Evolutionary conservation across 2,888 invertebrate species (phyloP).

Genomic region (Trichacis sp.): DNA sequence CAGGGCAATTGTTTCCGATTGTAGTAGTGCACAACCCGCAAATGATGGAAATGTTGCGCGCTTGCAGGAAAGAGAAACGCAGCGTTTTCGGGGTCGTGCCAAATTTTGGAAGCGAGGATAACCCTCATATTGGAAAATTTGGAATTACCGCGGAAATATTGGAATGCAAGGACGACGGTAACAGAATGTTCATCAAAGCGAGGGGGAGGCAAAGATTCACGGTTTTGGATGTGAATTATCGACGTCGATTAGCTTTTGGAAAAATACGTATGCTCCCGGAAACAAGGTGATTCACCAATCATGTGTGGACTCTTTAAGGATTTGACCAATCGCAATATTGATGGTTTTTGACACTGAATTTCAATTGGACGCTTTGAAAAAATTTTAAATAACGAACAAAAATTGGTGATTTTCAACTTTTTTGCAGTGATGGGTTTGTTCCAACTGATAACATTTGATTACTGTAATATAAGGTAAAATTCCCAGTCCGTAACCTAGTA

Average conservation of each 20-base stretch:
- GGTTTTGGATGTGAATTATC: constrained; percentile 8
- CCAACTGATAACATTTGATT: too few species aligned
- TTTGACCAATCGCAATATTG: too few species aligned
- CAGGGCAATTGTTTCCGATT: constrained; percentile 33
- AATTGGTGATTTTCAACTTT: too few species aligned
- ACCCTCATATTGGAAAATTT: constrained; percentile 5
- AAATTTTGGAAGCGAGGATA: background rate
- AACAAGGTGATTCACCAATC: too few species aligned
- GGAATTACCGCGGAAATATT: constrained; percentile 35
- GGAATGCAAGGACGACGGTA: constrained; percentile 19
- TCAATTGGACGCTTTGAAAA: too few species aligned
- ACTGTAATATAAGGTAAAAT: too few species aligned
- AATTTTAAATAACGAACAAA: too few species aligned
- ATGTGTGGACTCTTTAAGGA: too few species aligned
- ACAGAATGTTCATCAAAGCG: constrained; percentile 28
- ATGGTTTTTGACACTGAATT: too few species aligned
- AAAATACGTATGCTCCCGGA: background rate
- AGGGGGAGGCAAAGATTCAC: constrained; percentile 30
- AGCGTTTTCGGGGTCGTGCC: constrained; percentile 30
- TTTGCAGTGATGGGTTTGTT: too few species aligned
- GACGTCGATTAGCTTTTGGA: constrained; percentile 1
- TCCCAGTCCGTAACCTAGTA: too few species aligned
- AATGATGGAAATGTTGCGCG: constrained; percentile 18
- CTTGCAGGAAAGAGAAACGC: constrained; percentile 17
- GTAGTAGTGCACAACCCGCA: constrained; percentile 14